phyloP scores from a whole-genome alignment of 2,888 invertebrate species.

The Sussaba pulchella region DNA sequence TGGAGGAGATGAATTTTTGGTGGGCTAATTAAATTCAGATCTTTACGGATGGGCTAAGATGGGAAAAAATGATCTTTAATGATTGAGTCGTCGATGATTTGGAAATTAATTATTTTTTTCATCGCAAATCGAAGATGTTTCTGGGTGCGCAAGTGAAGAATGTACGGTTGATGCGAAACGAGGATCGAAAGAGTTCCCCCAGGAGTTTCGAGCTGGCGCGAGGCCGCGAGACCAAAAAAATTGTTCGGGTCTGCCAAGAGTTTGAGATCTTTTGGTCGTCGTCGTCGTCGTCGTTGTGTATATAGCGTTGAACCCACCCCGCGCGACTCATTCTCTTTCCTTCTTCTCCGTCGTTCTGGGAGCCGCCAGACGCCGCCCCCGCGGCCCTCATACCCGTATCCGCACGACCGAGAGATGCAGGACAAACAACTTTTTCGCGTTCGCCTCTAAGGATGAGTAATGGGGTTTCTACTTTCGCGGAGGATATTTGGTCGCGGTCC shows the following conservation, averaged over 20 bases:
- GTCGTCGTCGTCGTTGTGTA: constrained; percentile 35
- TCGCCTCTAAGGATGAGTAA: constrained; percentile 78
- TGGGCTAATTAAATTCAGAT: too few relatives aligned
- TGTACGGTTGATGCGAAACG: constrained; percentile 39
- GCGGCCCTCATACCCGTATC: constrained; percentile 68
- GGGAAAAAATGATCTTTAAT: too few relatives aligned
- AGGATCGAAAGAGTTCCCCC: constrained; percentile 58
- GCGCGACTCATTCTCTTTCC: constrained; percentile 35
- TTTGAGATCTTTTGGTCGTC: constrained; percentile 75
- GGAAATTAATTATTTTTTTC: neutral
- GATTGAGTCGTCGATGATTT: neutral
- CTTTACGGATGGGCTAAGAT: too few relatives aligned
- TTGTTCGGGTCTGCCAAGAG: constrained; percentile 80
- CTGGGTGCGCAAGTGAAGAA: constrained; percentile 31
- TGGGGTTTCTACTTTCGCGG: constrained; percentile 78
- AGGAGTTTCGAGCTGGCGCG: constrained; percentile 73
- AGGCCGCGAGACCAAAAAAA: constrained; percentile 76
- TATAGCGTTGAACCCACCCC: constrained; percentile 55
- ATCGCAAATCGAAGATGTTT: constrained; percentile 7
- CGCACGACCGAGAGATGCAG: constrained; percentile 76
- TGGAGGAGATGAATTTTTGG: neutral
- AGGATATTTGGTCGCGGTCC: constrained; percentile 79
- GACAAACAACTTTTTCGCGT: constrained; percentile 83
- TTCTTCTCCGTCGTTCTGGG: constrained; percentile 55
- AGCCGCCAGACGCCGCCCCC: constrained; percentile 67